Percentiles rank a stretch among this genome's conserved stretches.
Conservation (phyloP, 37 sponge, comb jelly and placozoan species). For the Ephydatia muelleri region DNA sequence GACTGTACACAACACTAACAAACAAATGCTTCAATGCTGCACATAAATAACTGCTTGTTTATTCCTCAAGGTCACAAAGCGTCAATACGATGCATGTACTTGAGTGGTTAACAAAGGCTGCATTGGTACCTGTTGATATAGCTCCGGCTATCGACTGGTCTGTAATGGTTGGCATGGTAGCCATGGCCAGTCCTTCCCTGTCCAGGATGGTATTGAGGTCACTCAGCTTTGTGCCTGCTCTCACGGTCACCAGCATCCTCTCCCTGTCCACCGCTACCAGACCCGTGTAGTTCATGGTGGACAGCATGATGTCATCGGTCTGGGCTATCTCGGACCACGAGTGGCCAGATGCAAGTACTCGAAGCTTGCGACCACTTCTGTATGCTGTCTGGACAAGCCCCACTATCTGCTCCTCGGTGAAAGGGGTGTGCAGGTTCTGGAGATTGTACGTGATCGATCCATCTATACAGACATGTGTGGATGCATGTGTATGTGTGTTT, state of each 20-base stretch:
- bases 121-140: constrained; percentile 50
- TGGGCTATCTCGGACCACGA: constrained; percentile 59
- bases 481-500: too few species aligned
- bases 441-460: constrained; percentile 30
- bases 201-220: constrained; percentile 36
- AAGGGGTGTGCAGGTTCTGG: constrained; percentile 26
- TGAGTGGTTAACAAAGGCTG: not conserved
- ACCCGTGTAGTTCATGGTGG: constrained; percentile 58
- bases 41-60: too few species aligned
- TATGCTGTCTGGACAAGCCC: constrained; percentile 29
- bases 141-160: constrained; percentile 76
- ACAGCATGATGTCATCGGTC: constrained; percentile 49
- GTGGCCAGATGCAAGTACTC: constrained; percentile 70
- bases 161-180: constrained; percentile 52
- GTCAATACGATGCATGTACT: too few species aligned
- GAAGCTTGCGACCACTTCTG: constrained; percentile 30
- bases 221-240: constrained; percentile 60
- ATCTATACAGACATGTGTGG: constrained; percentile 13
- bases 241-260: constrained; percentile 46
- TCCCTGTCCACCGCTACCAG: constrained; percentile 36
- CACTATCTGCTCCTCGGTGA: constrained; percentile 53
- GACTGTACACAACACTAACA: too few species aligned
- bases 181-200: constrained; percentile 49
- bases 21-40: too few species aligned
- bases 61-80: too few species aligned